Evolutionary conservation across 2,113 vertebrate genomes (phyloP).

Genomic region (Apteryx mantelli): DNA sequence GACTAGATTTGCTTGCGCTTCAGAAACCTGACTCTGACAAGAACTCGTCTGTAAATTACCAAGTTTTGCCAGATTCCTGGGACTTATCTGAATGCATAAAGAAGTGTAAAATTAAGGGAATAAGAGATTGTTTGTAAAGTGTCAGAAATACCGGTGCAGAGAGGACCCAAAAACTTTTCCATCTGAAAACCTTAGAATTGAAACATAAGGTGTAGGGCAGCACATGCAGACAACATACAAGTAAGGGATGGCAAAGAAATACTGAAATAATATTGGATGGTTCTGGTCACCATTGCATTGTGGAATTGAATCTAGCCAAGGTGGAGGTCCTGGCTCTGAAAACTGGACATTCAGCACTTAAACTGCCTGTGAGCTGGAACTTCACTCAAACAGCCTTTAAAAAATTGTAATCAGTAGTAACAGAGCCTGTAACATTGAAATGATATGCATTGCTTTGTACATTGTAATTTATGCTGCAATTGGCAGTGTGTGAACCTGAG

Average conservation of each 20-base stretch:
- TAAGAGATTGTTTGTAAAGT: neutral
- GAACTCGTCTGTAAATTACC: rapidly evolving
- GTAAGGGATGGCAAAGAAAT: neutral
- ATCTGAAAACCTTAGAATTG: neutral
- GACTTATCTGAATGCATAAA: rapidly evolving
- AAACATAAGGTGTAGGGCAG: rapidly evolving
- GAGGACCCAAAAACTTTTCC: neutral
- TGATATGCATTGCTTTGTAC: neutral
- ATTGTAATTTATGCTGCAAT: neutral
- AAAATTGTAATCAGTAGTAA: neutral
- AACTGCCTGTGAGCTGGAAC: neutral
- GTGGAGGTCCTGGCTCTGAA: neutral
- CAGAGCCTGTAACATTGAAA: neutral
- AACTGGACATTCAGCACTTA: neutral
- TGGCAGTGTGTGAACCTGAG: neutral
- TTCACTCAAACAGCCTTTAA: neutral
- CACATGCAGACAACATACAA: neutral
- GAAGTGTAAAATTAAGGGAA: neutral
- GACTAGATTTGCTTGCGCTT: neutral
- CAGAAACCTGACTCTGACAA: neutral
- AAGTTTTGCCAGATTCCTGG: neutral
- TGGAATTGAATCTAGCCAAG: neutral
- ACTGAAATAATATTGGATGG: too few relatives aligned
- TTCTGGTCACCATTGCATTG: too few relatives aligned
- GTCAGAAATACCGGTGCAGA: neutral